Percentiles rank a stretch among this genome's conserved stretches.
These are phyloP conservation scores for Lucifuga dentata DNA, from an alignment of 2,113 vertebrate species.

Conservation along the genomic window DNA sequence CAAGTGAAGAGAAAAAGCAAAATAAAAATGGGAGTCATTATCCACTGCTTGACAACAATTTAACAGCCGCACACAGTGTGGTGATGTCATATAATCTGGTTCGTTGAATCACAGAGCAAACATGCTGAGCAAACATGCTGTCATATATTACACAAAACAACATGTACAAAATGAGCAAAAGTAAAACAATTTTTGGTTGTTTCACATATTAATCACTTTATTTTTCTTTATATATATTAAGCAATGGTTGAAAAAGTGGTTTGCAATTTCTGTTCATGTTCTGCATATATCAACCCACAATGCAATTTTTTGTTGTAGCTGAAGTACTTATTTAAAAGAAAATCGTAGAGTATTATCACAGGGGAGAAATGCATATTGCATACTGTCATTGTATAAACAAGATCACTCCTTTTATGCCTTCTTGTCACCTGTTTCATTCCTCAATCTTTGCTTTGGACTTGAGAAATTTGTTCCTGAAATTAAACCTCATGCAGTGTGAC, in stretches of 20 bases:
- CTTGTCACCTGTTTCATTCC: slow-evolving; percentile 5
- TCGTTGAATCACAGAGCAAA: neutral
- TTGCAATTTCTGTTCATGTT: slow-evolving; percentile 30
- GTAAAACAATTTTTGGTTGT: slow-evolving; percentile 35
- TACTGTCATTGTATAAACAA: slow-evolving; percentile 30
- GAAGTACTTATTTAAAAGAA: slow-evolving; percentile 28
- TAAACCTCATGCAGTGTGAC: slow-evolving; percentile 53
- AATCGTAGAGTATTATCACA: neutral
- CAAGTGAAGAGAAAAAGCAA: neutral
- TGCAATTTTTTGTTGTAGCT: slow-evolving; percentile 8
- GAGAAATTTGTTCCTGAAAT: slow-evolving; percentile 19
- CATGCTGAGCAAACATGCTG: too few species aligned
- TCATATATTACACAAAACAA: neutral
- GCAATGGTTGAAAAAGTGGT: slow-evolving; percentile 34
- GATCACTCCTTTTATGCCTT: slow-evolving; percentile 18
- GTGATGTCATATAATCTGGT: neutral
- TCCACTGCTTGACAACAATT: slow-evolving; percentile 1
- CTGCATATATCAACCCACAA: slow-evolving; percentile 38
- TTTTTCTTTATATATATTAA: slow-evolving; percentile 53
- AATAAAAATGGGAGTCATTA: slow-evolving; percentile 16
- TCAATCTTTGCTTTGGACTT: slow-evolving; percentile 25
- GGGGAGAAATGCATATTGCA: slow-evolving; percentile 22
- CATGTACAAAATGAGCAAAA: neutral
- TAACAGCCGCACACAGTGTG: neutral
- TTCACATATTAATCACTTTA: slow-evolving; percentile 71